Evolutionary conservation across 2,888 invertebrate species (phyloP).

Genomic region (Tigriopus californicus): DNA sequence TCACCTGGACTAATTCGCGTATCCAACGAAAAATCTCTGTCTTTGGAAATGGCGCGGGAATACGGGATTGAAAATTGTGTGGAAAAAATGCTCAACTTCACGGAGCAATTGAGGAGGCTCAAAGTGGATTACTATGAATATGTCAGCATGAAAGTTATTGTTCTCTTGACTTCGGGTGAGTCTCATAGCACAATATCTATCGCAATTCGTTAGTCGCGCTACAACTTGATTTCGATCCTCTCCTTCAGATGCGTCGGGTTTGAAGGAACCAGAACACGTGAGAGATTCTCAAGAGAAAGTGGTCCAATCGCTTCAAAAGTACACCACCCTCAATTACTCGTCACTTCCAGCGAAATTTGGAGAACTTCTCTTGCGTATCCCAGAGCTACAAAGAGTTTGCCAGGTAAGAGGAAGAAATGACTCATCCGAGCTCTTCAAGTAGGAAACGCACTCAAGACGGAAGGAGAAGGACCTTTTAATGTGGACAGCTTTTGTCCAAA

Average conservation of each 20-base stretch:
- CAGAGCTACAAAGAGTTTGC: slow-evolving; percentile 83
- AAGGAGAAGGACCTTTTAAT: no score
- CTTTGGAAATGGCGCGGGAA: slow-evolving; percentile 44
- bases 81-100: slow-evolving; percentile 82
- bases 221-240: not conserved
- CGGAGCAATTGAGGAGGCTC: slow-evolving; percentile 70
- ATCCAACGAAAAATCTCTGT: slow-evolving; percentile 37
- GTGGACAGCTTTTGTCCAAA: no score
- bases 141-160: slow-evolving; percentile 85
- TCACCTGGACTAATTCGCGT: slow-evolving; percentile 60
- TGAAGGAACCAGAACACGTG: slow-evolving; percentile 82
- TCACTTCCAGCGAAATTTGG: slow-evolving; percentile 87
- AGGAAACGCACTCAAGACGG: no score
- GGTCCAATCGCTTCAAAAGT: slow-evolving; percentile 71
- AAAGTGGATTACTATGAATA: slow-evolving; percentile 88
- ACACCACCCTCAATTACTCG: slow-evolving; percentile 75
- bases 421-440: no score
- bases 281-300: slow-evolving; percentile 85
- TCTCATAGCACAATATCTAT: not conserved
- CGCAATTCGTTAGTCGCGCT: slow-evolving; percentile 9
- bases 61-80: slow-evolving; percentile 48
- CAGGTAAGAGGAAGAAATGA: slow-evolving; percentile 38
- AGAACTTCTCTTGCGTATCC: slow-evolving; percentile 72
- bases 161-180: slow-evolving; percentile 71
- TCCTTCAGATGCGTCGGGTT: slow-evolving; percentile 60